phyloP scores from a whole-genome alignment of 2,797 vertebrate genomes.

The Vespertilio murinus region DNA sequence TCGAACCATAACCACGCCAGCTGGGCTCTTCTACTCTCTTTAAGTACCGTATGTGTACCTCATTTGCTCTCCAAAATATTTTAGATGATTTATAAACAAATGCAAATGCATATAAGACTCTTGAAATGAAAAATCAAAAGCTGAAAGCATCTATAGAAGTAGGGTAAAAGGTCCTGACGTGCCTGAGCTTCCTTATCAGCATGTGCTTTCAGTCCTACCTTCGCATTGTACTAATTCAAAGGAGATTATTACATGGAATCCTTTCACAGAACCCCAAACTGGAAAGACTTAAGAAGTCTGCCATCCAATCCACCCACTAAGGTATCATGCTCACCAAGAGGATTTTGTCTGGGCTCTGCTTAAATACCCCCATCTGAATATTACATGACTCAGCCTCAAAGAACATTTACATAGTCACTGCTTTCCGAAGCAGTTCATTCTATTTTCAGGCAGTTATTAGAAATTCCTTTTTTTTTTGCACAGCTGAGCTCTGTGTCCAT shows the following conservation, averaged over 20 bases:
- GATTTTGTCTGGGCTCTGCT: conserved; percentile 29
- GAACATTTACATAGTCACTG: background rate
- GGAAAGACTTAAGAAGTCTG: background rate
- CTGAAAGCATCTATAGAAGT: background rate
- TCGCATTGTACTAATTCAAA: background rate
- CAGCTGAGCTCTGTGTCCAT: background rate
- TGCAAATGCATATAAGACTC: conserved; percentile 33
- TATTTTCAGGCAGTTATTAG: background rate
- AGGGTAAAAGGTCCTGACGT: background rate
- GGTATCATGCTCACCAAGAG: background rate
- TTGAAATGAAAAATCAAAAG: conserved; percentile 1
- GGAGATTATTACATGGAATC: background rate
- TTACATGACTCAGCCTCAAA: too few species aligned
- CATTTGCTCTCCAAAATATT: conserved; percentile 24
- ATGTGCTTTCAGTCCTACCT: background rate
- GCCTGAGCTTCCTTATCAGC: background rate
- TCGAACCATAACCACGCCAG: too few species aligned
- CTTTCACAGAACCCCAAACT: background rate
- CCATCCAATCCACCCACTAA: background rate
- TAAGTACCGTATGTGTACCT: conserved; percentile 23
- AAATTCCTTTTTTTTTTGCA: background rate
- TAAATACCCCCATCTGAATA: background rate
- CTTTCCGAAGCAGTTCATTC: background rate
- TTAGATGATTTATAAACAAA: conserved; percentile 38
- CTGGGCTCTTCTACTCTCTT: background rate